Conservation (phyloP, 2,888 invertebrate species). For the Herminia tarsipennalis region DNA sequence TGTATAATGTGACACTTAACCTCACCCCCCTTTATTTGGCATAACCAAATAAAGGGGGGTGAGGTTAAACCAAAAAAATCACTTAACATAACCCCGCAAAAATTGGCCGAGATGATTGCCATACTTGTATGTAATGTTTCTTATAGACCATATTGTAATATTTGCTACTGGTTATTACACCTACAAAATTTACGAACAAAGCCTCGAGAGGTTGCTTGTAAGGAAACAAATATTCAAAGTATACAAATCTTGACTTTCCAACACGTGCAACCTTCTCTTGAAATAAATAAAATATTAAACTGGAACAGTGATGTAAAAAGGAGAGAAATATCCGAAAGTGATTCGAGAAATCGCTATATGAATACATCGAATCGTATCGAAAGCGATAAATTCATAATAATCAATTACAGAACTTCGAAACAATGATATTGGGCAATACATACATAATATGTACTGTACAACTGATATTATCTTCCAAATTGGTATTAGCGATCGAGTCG, state of each 20-base stretch:
- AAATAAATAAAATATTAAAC: neutral
- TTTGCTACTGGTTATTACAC: too few species aligned
- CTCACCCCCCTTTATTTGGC: too few species aligned
- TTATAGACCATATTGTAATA: too few species aligned
- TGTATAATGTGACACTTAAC: too few species aligned
- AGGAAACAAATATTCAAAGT: neutral
- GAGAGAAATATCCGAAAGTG: conserved; percentile 8
- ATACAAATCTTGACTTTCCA: neutral
- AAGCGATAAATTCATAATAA: conserved; percentile 49
- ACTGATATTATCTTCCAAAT: conserved; percentile 68
- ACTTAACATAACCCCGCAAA: too few species aligned
- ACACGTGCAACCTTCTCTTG: neutral
- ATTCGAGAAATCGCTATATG: conserved; percentile 1
- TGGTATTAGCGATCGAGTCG: conserved; percentile 66
- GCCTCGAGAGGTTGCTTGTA: too few species aligned
- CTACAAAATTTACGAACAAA: too few species aligned
- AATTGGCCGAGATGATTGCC: too few species aligned
- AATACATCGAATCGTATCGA: conserved; percentile 31
- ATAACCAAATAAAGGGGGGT: too few species aligned
- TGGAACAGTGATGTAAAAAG: conserved; percentile 4
- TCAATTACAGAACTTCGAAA: conserved; percentile 55
- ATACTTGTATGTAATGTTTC: too few species aligned
- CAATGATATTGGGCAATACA: conserved; percentile 66
- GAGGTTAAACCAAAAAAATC: too few species aligned
- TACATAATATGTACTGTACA: conserved; percentile 46